Conservation (phyloP, 2,113 vertebrate genomes). For the Rhinoderma darwinii region DNA sequence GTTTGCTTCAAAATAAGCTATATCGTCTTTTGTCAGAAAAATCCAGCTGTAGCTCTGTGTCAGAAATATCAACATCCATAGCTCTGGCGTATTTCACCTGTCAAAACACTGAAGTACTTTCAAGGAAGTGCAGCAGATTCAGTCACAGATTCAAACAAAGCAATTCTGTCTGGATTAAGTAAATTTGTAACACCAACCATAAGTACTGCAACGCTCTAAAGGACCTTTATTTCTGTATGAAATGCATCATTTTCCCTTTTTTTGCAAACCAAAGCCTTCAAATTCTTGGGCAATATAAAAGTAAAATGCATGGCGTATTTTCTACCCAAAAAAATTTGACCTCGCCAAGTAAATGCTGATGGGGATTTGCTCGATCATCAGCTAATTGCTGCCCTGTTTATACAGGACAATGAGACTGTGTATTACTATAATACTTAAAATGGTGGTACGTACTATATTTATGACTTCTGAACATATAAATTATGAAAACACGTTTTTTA, state of each 20-base stretch:
- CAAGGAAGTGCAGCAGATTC: background rate
- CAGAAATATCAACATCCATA: background rate
- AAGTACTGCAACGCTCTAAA: background rate
- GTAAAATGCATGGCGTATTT: background rate
- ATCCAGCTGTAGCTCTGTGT: slow-evolving; percentile 27
- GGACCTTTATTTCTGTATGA: background rate
- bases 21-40: slow-evolving; percentile 23
- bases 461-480: too few species aligned
- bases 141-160: slow-evolving; percentile 14
- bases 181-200: background rate
- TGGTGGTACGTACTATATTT: too few species aligned
- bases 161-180: slow-evolving; percentile 10
- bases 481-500: background rate
- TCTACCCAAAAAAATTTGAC: too few species aligned
- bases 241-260: background rate
- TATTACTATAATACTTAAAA: too few species aligned
- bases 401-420: too few species aligned
- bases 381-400: too few species aligned
- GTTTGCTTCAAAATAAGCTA: slow-evolving; percentile 18
- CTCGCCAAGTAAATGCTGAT: too few species aligned
- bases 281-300: background rate
- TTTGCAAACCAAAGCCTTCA: background rate
- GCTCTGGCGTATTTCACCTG: slow-evolving; percentile 30
- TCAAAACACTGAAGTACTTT: background rate
- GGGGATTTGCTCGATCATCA: too few species aligned